Evolutionary conservation across 92 coral and sea anemone genomes (phyloP).

Genomic region (Umimayanthus kanabou): DNA sequence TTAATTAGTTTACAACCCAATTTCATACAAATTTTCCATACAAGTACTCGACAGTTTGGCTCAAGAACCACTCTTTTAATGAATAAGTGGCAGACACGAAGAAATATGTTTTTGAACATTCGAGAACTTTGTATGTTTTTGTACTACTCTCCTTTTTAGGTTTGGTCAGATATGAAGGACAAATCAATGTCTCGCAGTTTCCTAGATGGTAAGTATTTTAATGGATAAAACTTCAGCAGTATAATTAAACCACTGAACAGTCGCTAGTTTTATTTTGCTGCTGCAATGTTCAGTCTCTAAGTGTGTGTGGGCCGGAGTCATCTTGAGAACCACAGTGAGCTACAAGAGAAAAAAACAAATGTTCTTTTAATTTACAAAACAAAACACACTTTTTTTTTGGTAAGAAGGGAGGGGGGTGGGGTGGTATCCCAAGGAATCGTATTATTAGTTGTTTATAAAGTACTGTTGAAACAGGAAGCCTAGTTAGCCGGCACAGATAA

Average conservation of each 20-base stretch:
- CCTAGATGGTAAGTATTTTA: background rate
- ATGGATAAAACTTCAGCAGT: background rate
- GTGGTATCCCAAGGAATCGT: no score
- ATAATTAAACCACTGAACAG: background rate
- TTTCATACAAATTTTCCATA: background rate
- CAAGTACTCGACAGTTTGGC: background rate
- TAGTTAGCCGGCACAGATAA: no score
- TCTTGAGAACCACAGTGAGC: constrained; percentile 33
- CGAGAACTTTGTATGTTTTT: background rate
- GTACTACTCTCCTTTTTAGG: no score
- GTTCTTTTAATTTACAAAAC: background rate
- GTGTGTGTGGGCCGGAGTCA: background rate
- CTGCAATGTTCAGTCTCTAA: background rate
- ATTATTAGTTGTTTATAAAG: no score
- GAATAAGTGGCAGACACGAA: background rate
- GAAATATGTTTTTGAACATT: background rate
- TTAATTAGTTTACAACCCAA: background rate
- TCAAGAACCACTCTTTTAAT: no score
- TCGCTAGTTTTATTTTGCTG: background rate
- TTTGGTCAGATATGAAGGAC: no score
- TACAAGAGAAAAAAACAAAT: background rate
- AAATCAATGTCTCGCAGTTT: background rate
- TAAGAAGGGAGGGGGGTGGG: no score
- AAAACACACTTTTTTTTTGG: background rate
- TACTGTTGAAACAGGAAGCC: no score